Conservation (phyloP, 2,797 vertebrate genomes). For the Smutsia gigantea region DNA sequence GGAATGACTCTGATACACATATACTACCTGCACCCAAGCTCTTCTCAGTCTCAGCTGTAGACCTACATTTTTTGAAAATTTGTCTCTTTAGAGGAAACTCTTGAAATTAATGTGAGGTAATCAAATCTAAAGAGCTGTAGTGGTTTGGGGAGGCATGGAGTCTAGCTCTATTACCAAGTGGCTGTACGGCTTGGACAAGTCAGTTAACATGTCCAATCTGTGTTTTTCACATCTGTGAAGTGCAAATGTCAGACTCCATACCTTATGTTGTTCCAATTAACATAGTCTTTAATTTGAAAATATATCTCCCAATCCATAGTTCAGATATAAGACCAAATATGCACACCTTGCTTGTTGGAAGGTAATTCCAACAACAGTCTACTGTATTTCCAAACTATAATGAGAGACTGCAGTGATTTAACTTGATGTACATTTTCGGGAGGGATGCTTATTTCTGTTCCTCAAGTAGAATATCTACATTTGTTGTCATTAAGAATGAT, state of each 20-base stretch:
- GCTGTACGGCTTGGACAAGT: neutral
- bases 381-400: neutral
- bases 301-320: neutral
- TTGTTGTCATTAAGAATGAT: neutral
- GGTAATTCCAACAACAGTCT: neutral
- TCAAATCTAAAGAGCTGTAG: neutral
- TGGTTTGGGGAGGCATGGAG: neutral
- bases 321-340: slow-evolving; percentile 22
- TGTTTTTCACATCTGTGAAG: neutral
- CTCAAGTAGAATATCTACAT: neutral
- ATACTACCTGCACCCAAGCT: neutral
- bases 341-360: neutral
- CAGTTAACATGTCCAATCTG: neutral
- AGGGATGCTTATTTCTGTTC: neutral
- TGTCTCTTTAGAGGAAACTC: neutral
- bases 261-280: neutral
- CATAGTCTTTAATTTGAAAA: neutral
- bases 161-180: neutral
- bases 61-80: neutral
- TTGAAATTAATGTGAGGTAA: neutral
- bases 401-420: neutral
- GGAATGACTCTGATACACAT: neutral
- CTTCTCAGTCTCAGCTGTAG: neutral
- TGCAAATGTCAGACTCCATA: neutral
- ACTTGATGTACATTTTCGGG: neutral